Evolutionary conservation across 1,140 invertebrate genomes (phyloP), one percentile per base, ranked within the genome.

Genomic region (Saxidomus purpurata): DNA sequence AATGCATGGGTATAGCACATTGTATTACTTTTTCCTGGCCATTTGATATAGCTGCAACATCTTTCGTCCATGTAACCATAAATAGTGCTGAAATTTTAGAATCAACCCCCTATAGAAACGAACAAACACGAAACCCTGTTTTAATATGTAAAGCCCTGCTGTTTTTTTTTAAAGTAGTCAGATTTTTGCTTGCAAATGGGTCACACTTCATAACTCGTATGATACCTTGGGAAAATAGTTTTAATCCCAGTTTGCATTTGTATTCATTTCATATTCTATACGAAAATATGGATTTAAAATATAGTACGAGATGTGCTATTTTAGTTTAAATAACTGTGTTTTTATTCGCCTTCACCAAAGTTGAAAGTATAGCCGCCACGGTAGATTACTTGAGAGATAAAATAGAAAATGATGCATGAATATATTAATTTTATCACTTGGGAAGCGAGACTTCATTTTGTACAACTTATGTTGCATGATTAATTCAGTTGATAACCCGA

Each of bases 361-460:
- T 71, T 40, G 36, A 71, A 71, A 71, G 38, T 71, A 71, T n/a
- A 15, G 25, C 67, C 34, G 67, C 67, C 67, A 71, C 25, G 67
- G 34, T 19, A 71, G 67, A 71, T 71, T 71, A 71, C 34, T 40
- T 71, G 28, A 15, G 36, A 71, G 67, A 71, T 71, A 71, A 71
- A 71, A 71, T 71, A 38, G 67, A 71, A 71, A 71, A 31, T 71
- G 67, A 71, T 71, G 67, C 67, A 71, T 36, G 67, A 38, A 71
- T 71, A 71, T 38, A 71, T 71, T 71, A 71, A 71, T 38, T 71
- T 71, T 71, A 71, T 71, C 67, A 71, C 67, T 40, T 40, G 67
- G 67, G 67, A 36, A 38, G 67, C 17, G 34, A 71, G 34, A 71
- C 31, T 71, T 71, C 67, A 71, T 71, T 71, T 71, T 71, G 67